Percentiles rank a stretch among this genome's conserved stretches.
phyloP scores from a whole-genome alignment of 2,113 vertebrate genomes.

The Vireo altiloquus region DNA sequence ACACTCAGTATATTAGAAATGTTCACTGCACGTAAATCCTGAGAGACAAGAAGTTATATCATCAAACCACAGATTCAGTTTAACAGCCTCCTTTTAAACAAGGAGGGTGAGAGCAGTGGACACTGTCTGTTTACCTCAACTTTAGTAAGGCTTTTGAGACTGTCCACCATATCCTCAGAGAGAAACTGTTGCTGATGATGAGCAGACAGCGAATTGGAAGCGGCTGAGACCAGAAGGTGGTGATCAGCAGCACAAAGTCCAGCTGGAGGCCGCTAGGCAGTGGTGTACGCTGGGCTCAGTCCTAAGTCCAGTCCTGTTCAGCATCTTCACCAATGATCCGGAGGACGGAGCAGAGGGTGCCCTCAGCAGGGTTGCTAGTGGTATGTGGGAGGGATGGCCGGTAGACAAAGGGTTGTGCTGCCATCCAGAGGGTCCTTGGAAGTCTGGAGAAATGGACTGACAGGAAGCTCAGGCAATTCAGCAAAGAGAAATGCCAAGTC shows the following conservation, averaged over 20 bases:
- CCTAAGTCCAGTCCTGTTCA: background rate
- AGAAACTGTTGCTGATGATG: background rate
- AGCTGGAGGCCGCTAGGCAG: background rate
- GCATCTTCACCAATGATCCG: background rate
- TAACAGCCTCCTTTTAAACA: background rate
- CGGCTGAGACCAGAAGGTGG: background rate
- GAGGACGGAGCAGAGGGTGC: no score
- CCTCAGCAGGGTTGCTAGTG: background rate
- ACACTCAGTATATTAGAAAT: background rate
- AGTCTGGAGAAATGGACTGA: background rate
- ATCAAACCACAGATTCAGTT: background rate
- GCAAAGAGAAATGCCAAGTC: background rate
- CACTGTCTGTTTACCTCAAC: background rate
- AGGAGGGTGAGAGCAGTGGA: background rate
- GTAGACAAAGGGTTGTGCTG: fast-evolving
- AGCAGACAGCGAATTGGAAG: background rate
- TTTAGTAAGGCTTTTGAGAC: background rate
- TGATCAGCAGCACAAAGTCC: background rate
- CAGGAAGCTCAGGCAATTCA: background rate
- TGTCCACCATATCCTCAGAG: background rate
- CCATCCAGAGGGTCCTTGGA: background rate
- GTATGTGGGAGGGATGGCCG: fast-evolving
- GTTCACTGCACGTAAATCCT: background rate
- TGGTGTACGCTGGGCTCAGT: background rate
- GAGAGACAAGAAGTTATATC: background rate